Conservation (phyloP, 2,113 vertebrate species). For the Chlamydotis undulata region DNA sequence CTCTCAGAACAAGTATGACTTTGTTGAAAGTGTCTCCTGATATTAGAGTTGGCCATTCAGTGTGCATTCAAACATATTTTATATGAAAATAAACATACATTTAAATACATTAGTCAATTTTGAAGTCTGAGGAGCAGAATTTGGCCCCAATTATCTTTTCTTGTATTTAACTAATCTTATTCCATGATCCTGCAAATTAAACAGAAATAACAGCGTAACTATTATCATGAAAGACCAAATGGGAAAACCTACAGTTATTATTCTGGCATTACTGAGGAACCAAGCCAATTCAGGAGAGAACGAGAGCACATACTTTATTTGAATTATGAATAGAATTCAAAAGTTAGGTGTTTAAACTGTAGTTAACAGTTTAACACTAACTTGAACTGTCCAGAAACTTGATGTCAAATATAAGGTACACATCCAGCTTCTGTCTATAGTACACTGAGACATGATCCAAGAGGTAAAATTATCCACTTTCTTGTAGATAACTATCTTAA, state of each 20-base stretch:
- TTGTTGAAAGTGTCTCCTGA: background rate
- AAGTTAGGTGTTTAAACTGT: background rate
- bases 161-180: background rate
- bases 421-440: background rate
- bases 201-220: background rate
- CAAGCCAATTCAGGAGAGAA: background rate
- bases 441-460: background rate
- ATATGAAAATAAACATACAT: background rate
- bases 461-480: background rate
- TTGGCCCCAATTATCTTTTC: background rate
- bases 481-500: background rate
- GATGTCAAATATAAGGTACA: background rate
- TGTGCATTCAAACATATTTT: background rate
- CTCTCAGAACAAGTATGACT: background rate
- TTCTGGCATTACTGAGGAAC: background rate
- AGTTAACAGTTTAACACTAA: background rate
- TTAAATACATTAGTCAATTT: background rate
- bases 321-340: background rate
- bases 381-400: background rate
- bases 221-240: background rate
- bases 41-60: background rate
- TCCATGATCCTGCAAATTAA: background rate
- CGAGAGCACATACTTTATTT: background rate
- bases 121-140: background rate
- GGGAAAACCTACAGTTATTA: background rate